Evolutionary conservation across 2,888 invertebrate genomes (phyloP).

Genomic region (Scaeva pyrastri): DNA sequence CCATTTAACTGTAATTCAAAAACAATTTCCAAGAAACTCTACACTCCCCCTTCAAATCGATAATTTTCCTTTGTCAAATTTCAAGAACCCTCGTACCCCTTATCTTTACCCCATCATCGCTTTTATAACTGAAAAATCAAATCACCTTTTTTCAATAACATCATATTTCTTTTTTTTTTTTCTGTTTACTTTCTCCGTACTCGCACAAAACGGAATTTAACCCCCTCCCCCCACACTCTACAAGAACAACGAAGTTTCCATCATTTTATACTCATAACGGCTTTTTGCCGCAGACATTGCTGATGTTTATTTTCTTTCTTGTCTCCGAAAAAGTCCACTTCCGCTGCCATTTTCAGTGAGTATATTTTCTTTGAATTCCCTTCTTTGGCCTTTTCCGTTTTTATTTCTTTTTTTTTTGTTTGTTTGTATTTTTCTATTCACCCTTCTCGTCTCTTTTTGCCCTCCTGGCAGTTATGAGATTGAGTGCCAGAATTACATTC

Average conservation of each 20-base stretch:
- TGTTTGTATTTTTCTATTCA: slow-evolving; percentile 5
- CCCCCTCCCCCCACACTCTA: neutral
- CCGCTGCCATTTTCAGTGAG: slow-evolving; percentile 35
- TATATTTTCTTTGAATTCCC: slow-evolving; percentile 34
- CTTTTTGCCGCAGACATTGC: slow-evolving; percentile 38
- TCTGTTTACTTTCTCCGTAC: neutral
- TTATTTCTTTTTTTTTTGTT: neutral
- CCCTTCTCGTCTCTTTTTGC: no score
- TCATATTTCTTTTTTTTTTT: slow-evolving; percentile 13
- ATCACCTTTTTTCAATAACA: slow-evolving; percentile 68
- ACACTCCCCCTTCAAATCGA: slow-evolving; percentile 10
- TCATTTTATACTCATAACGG: neutral
- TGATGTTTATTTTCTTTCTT: slow-evolving; percentile 11
- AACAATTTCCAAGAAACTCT: neutral
- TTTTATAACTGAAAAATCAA: slow-evolving; percentile 28
- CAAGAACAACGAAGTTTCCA: neutral
- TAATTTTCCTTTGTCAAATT: slow-evolving; percentile 41
- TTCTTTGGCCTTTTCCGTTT: neutral
- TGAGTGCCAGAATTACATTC: slow-evolving; percentile 53
- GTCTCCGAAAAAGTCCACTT: slow-evolving; percentile 28
- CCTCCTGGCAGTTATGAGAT: slow-evolving; percentile 51
- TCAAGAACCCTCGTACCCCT: slow-evolving; percentile 5
- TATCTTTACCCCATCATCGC: neutral
- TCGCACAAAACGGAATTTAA: neutral
- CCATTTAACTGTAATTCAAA: neutral